phyloP scores from a whole-genome alignment of 1,140 invertebrate species.

The Orchesella cincta region DNA sequence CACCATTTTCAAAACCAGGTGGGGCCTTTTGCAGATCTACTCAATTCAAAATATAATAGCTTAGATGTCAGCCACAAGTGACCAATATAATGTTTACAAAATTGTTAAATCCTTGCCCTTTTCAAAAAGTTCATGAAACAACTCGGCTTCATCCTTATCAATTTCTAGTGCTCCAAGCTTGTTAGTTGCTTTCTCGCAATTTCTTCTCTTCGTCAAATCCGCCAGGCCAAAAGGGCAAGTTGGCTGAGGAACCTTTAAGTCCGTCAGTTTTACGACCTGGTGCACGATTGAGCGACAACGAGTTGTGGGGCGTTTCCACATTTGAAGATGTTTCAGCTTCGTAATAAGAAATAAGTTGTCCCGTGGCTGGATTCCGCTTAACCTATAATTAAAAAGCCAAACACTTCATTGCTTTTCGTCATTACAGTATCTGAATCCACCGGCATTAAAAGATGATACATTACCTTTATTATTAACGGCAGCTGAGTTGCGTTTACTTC shows the following conservation, averaged over 20 bases:
- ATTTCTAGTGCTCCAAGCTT: slow-evolving; percentile 46
- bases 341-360: slow-evolving; percentile 67
- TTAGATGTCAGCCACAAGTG: neutral
- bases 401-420: too few relatives aligned
- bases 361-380: slow-evolving; percentile 70
- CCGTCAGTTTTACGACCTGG: slow-evolving; percentile 64
- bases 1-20: slow-evolving; percentile 24
- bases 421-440: neutral
- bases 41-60: neutral
- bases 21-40: slow-evolving; percentile 32
- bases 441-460: neutral
- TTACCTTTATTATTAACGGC: slow-evolving; percentile 33
- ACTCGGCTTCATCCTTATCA: slow-evolving; percentile 53
- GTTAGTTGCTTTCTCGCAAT: slow-evolving; percentile 32
- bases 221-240: slow-evolving; percentile 78
- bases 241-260: slow-evolving; percentile 69
- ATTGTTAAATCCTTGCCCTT: too few relatives aligned
- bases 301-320: slow-evolving; percentile 71
- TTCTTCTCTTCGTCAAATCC: slow-evolving; percentile 67
- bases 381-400: slow-evolving; percentile 56
- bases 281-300: slow-evolving; percentile 70
- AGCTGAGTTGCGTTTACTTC: slow-evolving; percentile 34
- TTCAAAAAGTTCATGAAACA: slow-evolving; percentile 58
- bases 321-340: slow-evolving; percentile 67
- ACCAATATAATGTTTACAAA: slow-evolving; percentile 19